A percentile compares a stretch with the other conserved stretches of the same genome.
Evolutionary conservation across 2,113 vertebrate genomes (phyloP).

Genomic region (Falco punctatus): DNA sequence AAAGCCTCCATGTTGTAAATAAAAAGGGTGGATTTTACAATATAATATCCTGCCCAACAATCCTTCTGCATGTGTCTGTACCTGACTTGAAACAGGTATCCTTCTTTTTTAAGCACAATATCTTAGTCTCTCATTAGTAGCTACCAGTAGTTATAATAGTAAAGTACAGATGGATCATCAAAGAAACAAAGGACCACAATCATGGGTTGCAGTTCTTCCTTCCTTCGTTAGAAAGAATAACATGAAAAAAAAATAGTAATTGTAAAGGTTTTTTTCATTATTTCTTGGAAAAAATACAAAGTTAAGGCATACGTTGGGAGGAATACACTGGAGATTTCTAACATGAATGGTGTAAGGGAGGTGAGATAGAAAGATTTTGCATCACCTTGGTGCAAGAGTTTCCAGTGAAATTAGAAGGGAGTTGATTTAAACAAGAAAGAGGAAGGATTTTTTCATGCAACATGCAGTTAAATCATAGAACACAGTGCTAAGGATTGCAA

Average conservation of each 20-base stretch:
- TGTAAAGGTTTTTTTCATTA: not conserved
- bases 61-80: not conserved
- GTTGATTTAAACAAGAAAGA: not conserved
- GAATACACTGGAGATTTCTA: not conserved
- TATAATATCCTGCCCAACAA: not conserved
- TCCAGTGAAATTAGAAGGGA: not conserved
- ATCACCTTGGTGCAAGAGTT: not conserved
- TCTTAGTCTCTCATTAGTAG: not conserved
- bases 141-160: not conserved
- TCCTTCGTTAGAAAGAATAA: not conserved
- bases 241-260: not conserved
- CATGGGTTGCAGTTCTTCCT: not conserved
- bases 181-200: not conserved
- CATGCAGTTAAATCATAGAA: not conserved
- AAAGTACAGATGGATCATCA: not conserved
- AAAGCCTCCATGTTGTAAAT: not conserved
- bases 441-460: not conserved
- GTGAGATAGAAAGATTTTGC: not conserved
- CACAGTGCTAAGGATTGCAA: not conserved
- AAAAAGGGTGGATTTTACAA: not conserved
- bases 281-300: not conserved
- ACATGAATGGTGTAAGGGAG: not conserved
- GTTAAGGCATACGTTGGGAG: not conserved
- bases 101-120: not conserved
- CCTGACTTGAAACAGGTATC: not conserved